Percentiles rank a stretch among this genome's conserved stretches.
Evolutionary conservation across 2,113 vertebrate genomes (phyloP).

Genomic region (Tupaia tana): DNA sequence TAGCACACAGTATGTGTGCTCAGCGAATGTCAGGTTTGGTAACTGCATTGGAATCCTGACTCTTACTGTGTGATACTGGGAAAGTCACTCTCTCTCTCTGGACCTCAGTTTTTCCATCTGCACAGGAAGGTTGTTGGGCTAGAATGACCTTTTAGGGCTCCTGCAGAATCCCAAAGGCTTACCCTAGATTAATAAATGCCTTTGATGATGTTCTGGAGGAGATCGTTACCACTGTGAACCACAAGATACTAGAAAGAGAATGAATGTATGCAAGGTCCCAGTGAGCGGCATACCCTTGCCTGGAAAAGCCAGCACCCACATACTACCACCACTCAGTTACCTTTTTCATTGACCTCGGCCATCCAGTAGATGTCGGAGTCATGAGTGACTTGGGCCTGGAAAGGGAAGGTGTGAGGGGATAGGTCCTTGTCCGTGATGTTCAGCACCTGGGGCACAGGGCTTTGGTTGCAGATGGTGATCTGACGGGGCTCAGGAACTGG

Average conservation of each 20-base stretch:
- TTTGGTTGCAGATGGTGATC: constrained; percentile 87
- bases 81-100: neutral
- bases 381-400: constrained; percentile 85
- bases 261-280: neutral
- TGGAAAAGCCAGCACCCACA: neutral
- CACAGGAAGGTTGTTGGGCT: neutral
- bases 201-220: neutral
- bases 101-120: neutral
- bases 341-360: constrained; percentile 82
- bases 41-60: neutral
- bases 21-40: neutral
- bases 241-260: neutral
- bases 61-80: neutral
- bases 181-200: neutral
- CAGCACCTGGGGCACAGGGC: constrained; percentile 84
- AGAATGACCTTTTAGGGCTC: neutral
- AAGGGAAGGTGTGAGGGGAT: constrained; percentile 88
- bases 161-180: neutral
- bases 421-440: constrained; percentile 90
- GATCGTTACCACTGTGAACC: neutral
- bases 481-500: constrained; percentile 82
- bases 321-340: constrained; percentile 67
- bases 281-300: neutral
- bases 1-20: fast-evolving
- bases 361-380: constrained; percentile 89